Percentiles rank a stretch among this genome's conserved stretches.
Evolutionary conservation across 2,888 invertebrate species (phyloP).

Genomic region (Andrena hattorfiana): DNA sequence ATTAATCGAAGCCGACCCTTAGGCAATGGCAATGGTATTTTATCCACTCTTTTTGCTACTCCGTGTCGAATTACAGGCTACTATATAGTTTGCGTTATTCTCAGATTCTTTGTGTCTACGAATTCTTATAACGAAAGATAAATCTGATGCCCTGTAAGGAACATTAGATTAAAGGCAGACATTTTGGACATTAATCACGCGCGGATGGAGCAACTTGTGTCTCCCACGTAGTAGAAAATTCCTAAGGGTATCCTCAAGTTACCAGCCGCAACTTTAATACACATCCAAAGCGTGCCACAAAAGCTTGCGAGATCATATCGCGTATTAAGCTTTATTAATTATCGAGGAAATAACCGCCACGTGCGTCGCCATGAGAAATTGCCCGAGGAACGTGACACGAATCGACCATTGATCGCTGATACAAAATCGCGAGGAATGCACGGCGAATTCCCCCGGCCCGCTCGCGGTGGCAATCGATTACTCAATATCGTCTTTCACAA

Average conservation of each 20-base stretch:
- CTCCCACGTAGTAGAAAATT: too few species aligned
- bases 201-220: too few species aligned
- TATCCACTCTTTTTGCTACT: background rate
- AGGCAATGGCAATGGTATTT: background rate
- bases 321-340: slow-evolving; percentile 21
- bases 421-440: slow-evolving; percentile 8
- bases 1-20: slow-evolving; percentile 50
- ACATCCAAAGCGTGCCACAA: background rate
- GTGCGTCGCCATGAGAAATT: slow-evolving; percentile 1
- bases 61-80: background rate
- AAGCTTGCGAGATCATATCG: background rate
- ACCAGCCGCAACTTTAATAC: too few species aligned
- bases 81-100: background rate
- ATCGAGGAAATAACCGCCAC: background rate
- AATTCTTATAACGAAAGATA: too few species aligned
- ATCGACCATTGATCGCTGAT: background rate
- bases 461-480: slow-evolving; percentile 63
- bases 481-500: slow-evolving; percentile 70
- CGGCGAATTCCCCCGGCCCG: slow-evolving; percentile 28
- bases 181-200: too few species aligned
- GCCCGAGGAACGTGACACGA: slow-evolving; percentile 18
- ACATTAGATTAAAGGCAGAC: too few species aligned
- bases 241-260: too few species aligned
- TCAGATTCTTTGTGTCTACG: too few species aligned
- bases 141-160: too few species aligned